phyloP scores from a whole-genome alignment of 2,888 invertebrate species.

The Drosophila anomalata region DNA sequence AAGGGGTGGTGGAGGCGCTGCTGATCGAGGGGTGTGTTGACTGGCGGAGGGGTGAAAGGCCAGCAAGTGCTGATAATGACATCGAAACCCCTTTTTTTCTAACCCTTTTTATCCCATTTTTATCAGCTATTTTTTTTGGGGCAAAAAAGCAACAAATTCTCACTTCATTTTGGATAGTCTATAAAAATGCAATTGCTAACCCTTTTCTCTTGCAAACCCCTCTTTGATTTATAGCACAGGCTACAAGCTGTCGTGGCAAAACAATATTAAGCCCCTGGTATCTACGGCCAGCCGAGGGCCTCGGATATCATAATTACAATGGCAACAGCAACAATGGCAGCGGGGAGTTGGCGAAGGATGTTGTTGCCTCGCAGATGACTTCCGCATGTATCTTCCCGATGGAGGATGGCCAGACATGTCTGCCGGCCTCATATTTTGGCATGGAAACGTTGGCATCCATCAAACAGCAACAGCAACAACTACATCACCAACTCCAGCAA shows the following conservation, averaged over 20 bases:
- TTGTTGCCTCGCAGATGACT: slow-evolving; percentile 53
- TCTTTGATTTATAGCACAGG: slow-evolving; percentile 67
- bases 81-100: slow-evolving; percentile 50
- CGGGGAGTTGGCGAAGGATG: slow-evolving; percentile 43
- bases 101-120: slow-evolving; percentile 25
- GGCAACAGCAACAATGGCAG: slow-evolving; percentile 38
- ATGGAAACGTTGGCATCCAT: slow-evolving; percentile 52
- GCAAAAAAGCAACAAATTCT: slow-evolving; percentile 57
- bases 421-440: slow-evolving; percentile 71
- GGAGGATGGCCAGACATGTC: slow-evolving; percentile 67
- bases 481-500: slow-evolving; percentile 44
- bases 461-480: slow-evolving; percentile 38
- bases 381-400: slow-evolving; percentile 43
- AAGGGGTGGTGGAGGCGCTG: slow-evolving; percentile 17
- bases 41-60: slow-evolving; percentile 35
- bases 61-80: slow-evolving; percentile 75
- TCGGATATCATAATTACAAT: slow-evolving; percentile 76
- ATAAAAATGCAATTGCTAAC: slow-evolving; percentile 70
- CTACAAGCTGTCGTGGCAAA: slow-evolving; percentile 71
- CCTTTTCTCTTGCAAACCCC: slow-evolving; percentile 22
- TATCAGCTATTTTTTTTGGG: slow-evolving; percentile 45
- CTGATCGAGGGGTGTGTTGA: slow-evolving; percentile 17
- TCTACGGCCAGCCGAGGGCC: slow-evolving; percentile 64
- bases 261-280: slow-evolving; percentile 73
- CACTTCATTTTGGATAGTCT: slow-evolving; percentile 65